Percentiles rank a stretch among this genome's conserved stretches.
Conservation (phyloP, 2,888 invertebrate species). For the Onchidella celtica region DNA sequence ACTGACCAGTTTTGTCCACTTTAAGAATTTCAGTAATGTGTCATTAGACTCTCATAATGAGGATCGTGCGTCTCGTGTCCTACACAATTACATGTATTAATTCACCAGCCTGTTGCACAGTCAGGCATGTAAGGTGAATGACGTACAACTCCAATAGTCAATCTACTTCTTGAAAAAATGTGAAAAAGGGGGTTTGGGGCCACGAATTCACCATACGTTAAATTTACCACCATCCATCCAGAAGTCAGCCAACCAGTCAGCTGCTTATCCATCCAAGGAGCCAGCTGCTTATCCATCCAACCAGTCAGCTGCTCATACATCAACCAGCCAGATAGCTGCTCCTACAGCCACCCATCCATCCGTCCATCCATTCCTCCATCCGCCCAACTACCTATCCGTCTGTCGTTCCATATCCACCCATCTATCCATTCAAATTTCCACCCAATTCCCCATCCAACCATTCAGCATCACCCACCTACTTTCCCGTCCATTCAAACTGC, state of each 20-base stretch:
- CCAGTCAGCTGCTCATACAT: neutral
- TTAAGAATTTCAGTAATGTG: too few relatives aligned
- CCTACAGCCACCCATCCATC: neutral
- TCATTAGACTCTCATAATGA: too few relatives aligned
- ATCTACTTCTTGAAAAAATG: too few relatives aligned
- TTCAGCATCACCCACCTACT: neutral
- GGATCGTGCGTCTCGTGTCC: too few relatives aligned
- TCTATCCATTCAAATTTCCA: neutral
- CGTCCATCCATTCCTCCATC: neutral
- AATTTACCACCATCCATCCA: too few relatives aligned
- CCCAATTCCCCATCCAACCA: constrained; percentile 6
- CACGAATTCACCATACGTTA: too few relatives aligned
- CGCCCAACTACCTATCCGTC: neutral
- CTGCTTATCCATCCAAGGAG: neutral
- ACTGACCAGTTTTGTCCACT: too few relatives aligned
- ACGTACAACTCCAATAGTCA: too few relatives aligned
- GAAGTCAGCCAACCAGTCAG: neutral
- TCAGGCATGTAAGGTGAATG: too few relatives aligned
- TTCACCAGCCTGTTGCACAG: too few relatives aligned
- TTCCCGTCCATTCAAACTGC: neutral
- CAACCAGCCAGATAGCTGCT: neutral
- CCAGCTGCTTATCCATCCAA: neutral
- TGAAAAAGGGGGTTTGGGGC: too few relatives aligned
- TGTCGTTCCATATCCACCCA: neutral
- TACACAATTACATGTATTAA: too few relatives aligned